Base-by-base conservation (phyloP, 2,888 invertebrate species). In the Eugnorisma glareosa region DNA sequence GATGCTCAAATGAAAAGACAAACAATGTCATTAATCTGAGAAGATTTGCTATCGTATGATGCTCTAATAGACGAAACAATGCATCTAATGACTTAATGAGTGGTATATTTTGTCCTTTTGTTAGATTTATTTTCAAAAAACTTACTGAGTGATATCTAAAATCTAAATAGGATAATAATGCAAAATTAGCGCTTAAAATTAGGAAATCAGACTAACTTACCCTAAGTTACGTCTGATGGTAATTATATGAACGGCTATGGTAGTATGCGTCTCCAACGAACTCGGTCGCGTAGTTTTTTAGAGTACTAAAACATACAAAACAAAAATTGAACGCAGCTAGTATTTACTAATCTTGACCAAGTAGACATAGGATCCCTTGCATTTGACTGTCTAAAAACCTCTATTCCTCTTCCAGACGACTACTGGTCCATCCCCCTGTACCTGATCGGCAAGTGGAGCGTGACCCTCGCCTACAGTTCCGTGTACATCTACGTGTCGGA, bases 401-500 rank as follows among this genome's bases (percentile, higher is more conserved):
- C 21, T 1, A 37, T 63, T 57, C 61, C 24, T 75, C 2, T 83
- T 86, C 79, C 94, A 96, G 96, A 95, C 83, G 95, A 96, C 84
- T 97, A 95, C 93, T 94, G 97, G 90, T 97, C 97, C 28, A 93
- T 97, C 68, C 92, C 96, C 0, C 92, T 97, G n/a, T 98, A 97
- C 91, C 94, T 98, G 88, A 90, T 97, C 28, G 98, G 98, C 61
- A 98, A 98, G 91, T 97, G 97, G 94, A 97, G 97, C 82, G 97
- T 98, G 79, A 98, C 98, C 0, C 95, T 97, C 71, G 97, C 98
- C 0, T 98, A 98, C 92, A 97, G 97, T 45, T 97, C 97, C 15
- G 96, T 97, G 67, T 98, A 98, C 93, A 97, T 98, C 88, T 97
- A 97, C 92, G 98, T 98, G 35, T 97, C 98, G 0, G 98, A 98